A percentile compares a stretch with the other conserved stretches of the same genome.
Evolutionary conservation across 1,140 invertebrate genomes (phyloP).

Genomic region (Harlomillsia oculata): DNA sequence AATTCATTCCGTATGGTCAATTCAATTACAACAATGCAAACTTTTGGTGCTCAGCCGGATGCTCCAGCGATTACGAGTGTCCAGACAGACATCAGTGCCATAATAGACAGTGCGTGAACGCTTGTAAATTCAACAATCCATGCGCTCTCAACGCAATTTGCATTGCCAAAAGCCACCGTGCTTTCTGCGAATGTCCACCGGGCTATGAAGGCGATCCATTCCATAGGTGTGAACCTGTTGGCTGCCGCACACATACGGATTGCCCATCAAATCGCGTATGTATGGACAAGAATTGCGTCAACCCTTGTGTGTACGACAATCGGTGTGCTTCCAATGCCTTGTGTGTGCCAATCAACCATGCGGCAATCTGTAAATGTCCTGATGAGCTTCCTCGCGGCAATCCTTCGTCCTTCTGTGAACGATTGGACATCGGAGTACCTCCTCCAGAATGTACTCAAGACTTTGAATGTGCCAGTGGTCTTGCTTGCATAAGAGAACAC

Average conservation of each 20-base stretch:
- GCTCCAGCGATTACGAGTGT: constrained; percentile 39
- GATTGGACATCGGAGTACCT: constrained; percentile 34
- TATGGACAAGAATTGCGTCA: constrained; percentile 70
- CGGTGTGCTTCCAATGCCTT: constrained; percentile 64
- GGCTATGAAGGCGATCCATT: constrained; percentile 45
- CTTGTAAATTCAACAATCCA: constrained; percentile 39
- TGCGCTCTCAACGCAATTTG: constrained; percentile 68
- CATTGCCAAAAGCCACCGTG: constrained; percentile 37
- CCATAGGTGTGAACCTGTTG: constrained; percentile 52
- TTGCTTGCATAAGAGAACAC: constrained; percentile 66
- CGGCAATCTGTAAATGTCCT: constrained; percentile 63
- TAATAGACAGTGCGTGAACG: constrained; percentile 46
- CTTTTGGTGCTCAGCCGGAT: constrained; percentile 37
- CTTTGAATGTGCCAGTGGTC: constrained; percentile 62
- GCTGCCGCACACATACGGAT: constrained; percentile 76
- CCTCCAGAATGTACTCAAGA: constrained; percentile 61
- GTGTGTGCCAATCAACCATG: constrained; percentile 66
- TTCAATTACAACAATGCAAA: too few species aligned
- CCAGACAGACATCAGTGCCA: constrained; percentile 63
- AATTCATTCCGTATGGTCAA: too few species aligned
- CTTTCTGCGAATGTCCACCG: constrained; percentile 34
- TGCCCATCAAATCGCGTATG: constrained; percentile 75
- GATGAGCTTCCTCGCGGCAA: constrained; percentile 53
- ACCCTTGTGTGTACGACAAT: constrained; percentile 65
- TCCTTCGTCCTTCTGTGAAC: constrained; percentile 63